Evolutionary conservation across 2,797 vertebrate species (phyloP).

Genomic region (Ceyx erithaca): DNA sequence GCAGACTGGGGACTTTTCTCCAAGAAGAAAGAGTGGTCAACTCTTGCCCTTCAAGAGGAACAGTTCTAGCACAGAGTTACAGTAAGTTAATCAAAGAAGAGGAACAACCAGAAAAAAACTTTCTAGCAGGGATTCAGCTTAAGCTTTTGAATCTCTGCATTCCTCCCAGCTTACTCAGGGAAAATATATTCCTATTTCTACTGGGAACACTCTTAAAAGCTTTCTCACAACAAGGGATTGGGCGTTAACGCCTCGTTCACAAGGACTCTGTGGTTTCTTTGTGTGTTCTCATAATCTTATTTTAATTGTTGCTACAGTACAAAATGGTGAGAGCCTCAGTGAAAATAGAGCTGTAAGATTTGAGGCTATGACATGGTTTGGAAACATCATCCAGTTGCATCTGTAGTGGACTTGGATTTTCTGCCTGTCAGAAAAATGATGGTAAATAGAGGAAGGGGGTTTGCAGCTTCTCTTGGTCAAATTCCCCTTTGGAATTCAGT

Average conservation of each 20-base stretch:
- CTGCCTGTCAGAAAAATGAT: neutral
- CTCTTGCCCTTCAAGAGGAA: neutral
- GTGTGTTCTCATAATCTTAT: slow-evolving; percentile 1
- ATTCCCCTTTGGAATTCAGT: neutral
- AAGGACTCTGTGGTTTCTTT: slow-evolving; percentile 5
- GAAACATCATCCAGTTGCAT: neutral
- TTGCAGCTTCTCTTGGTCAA: neutral
- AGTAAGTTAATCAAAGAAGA: neutral
- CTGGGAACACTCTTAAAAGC: slow-evolving; percentile 24
- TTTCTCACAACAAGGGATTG: slow-evolving; percentile 6
- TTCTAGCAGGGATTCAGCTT: neutral
- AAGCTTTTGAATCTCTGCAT: slow-evolving; percentile 21
- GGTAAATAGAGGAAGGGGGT: neutral
- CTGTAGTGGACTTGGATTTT: neutral
- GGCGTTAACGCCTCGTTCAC: neutral
- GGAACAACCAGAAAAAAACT: neutral
- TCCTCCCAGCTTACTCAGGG: slow-evolving; percentile 22
- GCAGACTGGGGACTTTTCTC: neutral
- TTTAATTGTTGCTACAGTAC: slow-evolving; percentile 25
- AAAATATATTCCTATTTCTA: slow-evolving; percentile 2
- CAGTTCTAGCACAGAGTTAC: neutral
- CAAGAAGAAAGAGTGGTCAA: neutral
- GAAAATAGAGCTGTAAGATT: neutral
- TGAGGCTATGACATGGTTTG: neutral
- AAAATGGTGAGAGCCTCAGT: neutral